These are phyloP conservation scores for Episyrphus balteatus DNA, from an alignment of 1,140 invertebrate genomes.

Conservation along the genomic window DNA sequence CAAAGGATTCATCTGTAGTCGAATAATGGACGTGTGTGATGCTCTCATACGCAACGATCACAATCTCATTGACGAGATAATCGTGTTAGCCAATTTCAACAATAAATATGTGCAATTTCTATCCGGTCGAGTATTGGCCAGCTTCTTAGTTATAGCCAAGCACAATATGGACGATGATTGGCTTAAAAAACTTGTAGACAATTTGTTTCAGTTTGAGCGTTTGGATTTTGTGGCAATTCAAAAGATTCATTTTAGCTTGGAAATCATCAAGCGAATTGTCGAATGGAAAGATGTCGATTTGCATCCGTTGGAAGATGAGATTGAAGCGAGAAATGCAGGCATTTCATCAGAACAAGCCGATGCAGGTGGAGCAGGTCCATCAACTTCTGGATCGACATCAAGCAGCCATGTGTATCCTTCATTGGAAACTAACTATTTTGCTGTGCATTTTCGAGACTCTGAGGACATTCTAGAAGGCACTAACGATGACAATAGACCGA, in stretches of 20 bases:
- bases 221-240: slow-evolving; percentile 45
- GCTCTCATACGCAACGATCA: slow-evolving; percentile 68
- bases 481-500: slow-evolving; percentile 1
- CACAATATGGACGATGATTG: slow-evolving; percentile 65
- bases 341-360: not conserved
- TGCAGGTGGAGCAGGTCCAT: not conserved
- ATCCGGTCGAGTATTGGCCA: slow-evolving; percentile 64
- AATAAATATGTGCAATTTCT: slow-evolving; percentile 73
- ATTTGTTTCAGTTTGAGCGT: slow-evolving; percentile 45
- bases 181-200: slow-evolving; percentile 63
- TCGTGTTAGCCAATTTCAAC: slow-evolving; percentile 61
- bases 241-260: slow-evolving; percentile 71
- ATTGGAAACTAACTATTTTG: slow-evolving; percentile 32
- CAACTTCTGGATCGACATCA: slow-evolving; percentile 13
- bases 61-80: slow-evolving; percentile 70
- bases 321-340: slow-evolving; percentile 3
- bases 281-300: slow-evolving; percentile 77
- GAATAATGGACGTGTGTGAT: slow-evolving; percentile 65
- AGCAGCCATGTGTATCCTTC: slow-evolving; percentile 27
- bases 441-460: slow-evolving; percentile 22
- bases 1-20: slow-evolving; percentile 65
- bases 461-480: not conserved
- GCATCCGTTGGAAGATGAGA: slow-evolving; percentile 63
- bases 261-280: slow-evolving; percentile 72
- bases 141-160: slow-evolving; percentile 72